These are phyloP conservation scores for Scolopax mira DNA, from an alignment of 2,113 vertebrate species.

Conservation along the genomic window DNA sequence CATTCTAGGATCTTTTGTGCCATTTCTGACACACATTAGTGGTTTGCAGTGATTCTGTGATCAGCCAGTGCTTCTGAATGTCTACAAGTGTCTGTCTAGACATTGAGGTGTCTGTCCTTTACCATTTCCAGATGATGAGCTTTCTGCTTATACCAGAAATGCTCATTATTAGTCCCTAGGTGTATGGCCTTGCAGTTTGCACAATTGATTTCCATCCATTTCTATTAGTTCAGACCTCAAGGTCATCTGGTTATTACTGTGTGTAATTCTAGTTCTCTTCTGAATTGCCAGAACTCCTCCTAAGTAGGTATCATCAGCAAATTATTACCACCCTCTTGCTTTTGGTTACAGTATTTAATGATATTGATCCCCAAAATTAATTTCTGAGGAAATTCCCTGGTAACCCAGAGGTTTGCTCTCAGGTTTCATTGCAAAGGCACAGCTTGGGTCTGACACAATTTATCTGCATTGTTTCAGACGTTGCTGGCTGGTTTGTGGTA, in stretches of 20 bases:
- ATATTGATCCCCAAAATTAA: background rate
- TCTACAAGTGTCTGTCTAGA: background rate
- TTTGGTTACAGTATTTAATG: background rate
- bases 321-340: background rate
- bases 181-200: background rate
- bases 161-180: constrained; percentile 14
- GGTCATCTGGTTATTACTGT: constrained; percentile 24
- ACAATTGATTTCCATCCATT: constrained; percentile 39
- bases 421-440: background rate
- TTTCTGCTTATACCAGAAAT: background rate
- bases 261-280: background rate
- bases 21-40: background rate
- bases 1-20: background rate
- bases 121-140: background rate
- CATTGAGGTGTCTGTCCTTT: background rate
- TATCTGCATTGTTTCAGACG: background rate
- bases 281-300: constrained; percentile 21
- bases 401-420: background rate
- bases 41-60: background rate
- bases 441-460: background rate
- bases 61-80: background rate
- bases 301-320: constrained; percentile 6
- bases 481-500: background rate
- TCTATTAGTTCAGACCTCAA: constrained; percentile 31
- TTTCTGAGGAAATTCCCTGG: background rate